phyloP scores from a whole-genome alignment of 2,797 vertebrate species.

The Trachurus trachurus region DNA sequence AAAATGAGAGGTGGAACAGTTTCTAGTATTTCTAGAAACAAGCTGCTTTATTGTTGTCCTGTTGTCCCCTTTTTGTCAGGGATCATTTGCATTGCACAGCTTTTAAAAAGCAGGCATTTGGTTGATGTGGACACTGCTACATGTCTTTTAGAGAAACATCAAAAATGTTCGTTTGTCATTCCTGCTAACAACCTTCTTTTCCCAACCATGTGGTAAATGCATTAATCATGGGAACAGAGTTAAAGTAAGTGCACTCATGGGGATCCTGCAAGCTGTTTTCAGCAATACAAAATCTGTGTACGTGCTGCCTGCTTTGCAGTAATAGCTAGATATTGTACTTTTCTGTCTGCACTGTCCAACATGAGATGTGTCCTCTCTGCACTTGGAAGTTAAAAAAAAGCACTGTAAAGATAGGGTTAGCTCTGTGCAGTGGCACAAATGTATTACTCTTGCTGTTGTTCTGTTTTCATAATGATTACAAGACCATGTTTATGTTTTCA shows the following conservation, averaged over 20 bases:
- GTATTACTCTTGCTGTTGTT: background rate
- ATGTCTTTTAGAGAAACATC: constrained; percentile 19
- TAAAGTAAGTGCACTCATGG: constrained; percentile 11
- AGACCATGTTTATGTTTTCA: background rate
- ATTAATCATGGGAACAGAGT: constrained; percentile 38
- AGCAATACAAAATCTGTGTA: constrained; percentile 31
- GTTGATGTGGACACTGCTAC: background rate
- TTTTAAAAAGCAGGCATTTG: constrained; percentile 16
- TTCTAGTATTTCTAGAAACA: constrained; percentile 10
- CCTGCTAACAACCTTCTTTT: background rate
- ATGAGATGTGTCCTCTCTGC: constrained; percentile 8
- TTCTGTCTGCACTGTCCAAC: constrained; percentile 14
- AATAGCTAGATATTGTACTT: constrained; percentile 13
- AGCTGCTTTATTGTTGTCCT: constrained; percentile 6
- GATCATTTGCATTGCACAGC: constrained; percentile 19
- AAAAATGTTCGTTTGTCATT: constrained; percentile 13
- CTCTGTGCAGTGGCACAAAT: constrained; percentile 10
- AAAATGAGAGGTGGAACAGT: background rate
- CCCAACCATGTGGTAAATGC: background rate
- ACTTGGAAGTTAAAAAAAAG: constrained; percentile 26
- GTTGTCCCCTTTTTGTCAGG: background rate
- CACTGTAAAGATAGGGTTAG: constrained; percentile 2
- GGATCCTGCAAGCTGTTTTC: constrained; percentile 33
- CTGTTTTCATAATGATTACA: background rate
- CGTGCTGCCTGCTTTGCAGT: constrained; percentile 28